Conservation (phyloP, 1,140 invertebrate genomes). For the Nilaparvata lugens region DNA sequence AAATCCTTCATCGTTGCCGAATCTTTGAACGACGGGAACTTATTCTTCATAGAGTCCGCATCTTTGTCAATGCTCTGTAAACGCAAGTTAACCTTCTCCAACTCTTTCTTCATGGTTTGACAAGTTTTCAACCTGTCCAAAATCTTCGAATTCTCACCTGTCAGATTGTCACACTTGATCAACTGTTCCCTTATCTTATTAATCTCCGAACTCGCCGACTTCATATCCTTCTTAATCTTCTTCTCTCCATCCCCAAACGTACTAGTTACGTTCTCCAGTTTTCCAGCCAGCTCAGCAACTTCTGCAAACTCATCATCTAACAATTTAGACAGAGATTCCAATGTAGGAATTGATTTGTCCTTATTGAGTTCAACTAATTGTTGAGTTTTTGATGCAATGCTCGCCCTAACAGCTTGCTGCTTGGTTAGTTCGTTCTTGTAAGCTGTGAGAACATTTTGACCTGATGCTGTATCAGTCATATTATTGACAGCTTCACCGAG, state of each 20-base stretch:
- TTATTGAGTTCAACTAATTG: constrained; percentile 73
- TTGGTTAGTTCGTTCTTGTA: constrained; percentile 79
- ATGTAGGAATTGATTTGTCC: constrained; percentile 53
- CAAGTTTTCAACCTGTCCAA: constrained; percentile 65
- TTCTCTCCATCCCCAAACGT: constrained; percentile 65
- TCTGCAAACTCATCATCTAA: constrained; percentile 70
- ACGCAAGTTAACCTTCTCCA: constrained; percentile 47
- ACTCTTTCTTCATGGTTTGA: constrained; percentile 55
- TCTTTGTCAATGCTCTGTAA: constrained; percentile 57
- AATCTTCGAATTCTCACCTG: constrained; percentile 76
- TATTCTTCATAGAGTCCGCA: constrained; percentile 58
- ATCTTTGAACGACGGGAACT: constrained; percentile 70
- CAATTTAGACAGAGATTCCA: constrained; percentile 56
- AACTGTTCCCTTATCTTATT: constrained; percentile 73
- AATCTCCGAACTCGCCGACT: constrained; percentile 54
- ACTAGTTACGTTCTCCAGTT: constrained; percentile 60
- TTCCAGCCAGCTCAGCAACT: constrained; percentile 59
- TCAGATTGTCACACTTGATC: constrained; percentile 84
- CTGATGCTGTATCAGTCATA: constrained; percentile 67
- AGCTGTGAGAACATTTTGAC: constrained; percentile 63
- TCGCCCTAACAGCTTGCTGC: constrained; percentile 62
- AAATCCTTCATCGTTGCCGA: constrained; percentile 65
- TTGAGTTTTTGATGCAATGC: constrained; percentile 65
- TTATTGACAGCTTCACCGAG: constrained; percentile 64
- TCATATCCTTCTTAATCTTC: constrained; percentile 57